Conservation (phyloP, 2,113 vertebrate genomes). For the Sapayoa aenigma region DNA sequence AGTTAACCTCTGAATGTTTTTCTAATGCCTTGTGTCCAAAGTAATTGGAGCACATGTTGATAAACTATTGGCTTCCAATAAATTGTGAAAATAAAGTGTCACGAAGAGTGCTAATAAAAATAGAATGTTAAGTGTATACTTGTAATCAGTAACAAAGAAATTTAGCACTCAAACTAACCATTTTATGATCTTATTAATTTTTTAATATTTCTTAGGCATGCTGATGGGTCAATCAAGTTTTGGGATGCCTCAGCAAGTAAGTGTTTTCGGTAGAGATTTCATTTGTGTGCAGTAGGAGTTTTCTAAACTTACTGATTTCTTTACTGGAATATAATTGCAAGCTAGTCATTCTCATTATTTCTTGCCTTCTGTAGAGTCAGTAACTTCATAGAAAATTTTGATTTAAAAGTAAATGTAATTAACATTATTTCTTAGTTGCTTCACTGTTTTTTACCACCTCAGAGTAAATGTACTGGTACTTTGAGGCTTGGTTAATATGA, state of each 20-base stretch:
- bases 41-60: background rate
- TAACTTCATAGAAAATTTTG: background rate
- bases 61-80: background rate
- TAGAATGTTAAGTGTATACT: background rate
- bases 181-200: background rate
- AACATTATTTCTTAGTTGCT: background rate
- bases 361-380: background rate
- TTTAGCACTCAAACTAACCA: background rate
- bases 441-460: background rate
- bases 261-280: slow-evolving; percentile 50
- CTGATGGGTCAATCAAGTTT: slow-evolving; percentile 98
- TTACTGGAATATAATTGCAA: background rate
- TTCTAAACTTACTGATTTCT: background rate
- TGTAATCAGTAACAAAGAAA: background rate
- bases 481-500: background rate
- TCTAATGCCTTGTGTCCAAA: background rate
- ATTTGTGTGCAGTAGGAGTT: background rate
- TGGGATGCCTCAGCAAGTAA: slow-evolving; percentile 99
- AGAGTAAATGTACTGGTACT: background rate
- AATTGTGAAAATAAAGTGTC: background rate
- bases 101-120: background rate
- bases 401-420: background rate
- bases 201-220: slow-evolving; percentile 81
- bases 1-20: background rate
- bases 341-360: background rate